Base-by-base conservation (phyloP, 2,888 invertebrate species). In the Cryptus viduatorius region DNA sequence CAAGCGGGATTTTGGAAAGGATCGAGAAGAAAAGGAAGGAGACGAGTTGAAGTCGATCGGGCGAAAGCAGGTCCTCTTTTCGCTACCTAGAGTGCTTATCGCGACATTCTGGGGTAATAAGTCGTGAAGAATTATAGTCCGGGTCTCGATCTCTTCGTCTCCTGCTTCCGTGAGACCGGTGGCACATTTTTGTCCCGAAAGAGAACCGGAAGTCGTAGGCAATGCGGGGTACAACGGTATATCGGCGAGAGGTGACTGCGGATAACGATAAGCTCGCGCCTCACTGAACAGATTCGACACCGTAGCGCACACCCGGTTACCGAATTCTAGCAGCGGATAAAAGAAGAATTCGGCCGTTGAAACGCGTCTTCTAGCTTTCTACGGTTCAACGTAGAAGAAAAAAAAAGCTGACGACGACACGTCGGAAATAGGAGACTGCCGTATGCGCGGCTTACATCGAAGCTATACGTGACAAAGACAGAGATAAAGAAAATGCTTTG, bases 201-300 rank as follows among this genome's bases (percentile, higher is more conserved):
- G 67, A 59, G 77, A 59, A 16, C 48, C 14, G 73, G 53, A 44
- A 65, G 44, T 64, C 48, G 67, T 67, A 59, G 46, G 31, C 48
- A 31, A 37, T 12, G 46, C 3, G 19, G 50, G n/a, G 16, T 67
- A 67, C 31, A 73, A n/a, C 7, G 48, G 59, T 50, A 73, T 76
- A 83, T 79, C 75, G 69, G 56, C 56, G 69, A 53, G 69, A 53
- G 76, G 24, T 50, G 71, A 64, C 48, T 76, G 37, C 42, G 50
- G 48, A 64, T 67, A 24, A 37, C 79, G 83, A 76, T 83, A 79
- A 79, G 76, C 48, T 37, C 71, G 48, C 69, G 76, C 71, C 76
- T 79, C 56, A 71, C 79, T 72, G 67, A 83, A 83, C 75, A 79
- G 76, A 76, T 79, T 83, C 79, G 79, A 79, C 76, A 80, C 79